phyloP scores from a whole-genome alignment of 2,797 vertebrate species.

The Sebastiscus albofasciatus region DNA sequence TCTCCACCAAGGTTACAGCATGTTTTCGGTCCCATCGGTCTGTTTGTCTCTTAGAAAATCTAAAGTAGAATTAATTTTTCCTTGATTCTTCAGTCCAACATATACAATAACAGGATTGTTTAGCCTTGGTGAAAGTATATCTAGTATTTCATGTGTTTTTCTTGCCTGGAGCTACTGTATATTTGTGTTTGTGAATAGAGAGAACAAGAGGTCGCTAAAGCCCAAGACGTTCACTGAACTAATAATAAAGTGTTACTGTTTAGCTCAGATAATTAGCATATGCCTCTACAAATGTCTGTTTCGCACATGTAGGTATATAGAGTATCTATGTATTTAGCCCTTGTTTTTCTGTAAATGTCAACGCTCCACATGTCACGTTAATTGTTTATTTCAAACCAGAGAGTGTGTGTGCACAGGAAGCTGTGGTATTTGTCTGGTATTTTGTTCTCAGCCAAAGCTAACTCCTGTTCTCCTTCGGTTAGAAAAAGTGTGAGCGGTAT shows the following conservation, averaged over 20 bases:
- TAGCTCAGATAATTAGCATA: not conserved
- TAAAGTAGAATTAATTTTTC: not conserved
- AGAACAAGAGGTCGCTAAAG: not conserved
- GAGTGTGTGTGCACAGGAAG: slow-evolving; percentile 38
- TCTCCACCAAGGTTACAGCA: not conserved
- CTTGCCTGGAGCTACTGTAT: not conserved
- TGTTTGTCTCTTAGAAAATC: not conserved
- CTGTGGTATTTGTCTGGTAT: slow-evolving; percentile 39
- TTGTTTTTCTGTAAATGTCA: not conserved
- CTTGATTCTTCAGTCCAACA: not conserved
- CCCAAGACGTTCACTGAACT: not conserved
- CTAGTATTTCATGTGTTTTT: not conserved
- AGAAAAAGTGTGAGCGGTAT: slow-evolving; percentile 99
- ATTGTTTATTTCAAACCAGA: slow-evolving; percentile 26
- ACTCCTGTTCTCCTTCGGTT: slow-evolving; percentile 60
- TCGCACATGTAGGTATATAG: not conserved
- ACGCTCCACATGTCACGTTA: not conserved
- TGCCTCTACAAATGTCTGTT: not conserved
- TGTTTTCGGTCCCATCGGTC: not conserved
- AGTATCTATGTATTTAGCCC: not conserved
- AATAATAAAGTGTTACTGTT: not conserved
- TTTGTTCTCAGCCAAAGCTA: slow-evolving; percentile 40
- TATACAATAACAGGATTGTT: not conserved
- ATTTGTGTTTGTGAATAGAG: not conserved
- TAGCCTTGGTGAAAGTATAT: not conserved